A percentile compares a stretch with the other conserved stretches of the same genome.
Conservation (phyloP, 2,797 vertebrate genomes). For the Pipistrellus nathusii region DNA sequence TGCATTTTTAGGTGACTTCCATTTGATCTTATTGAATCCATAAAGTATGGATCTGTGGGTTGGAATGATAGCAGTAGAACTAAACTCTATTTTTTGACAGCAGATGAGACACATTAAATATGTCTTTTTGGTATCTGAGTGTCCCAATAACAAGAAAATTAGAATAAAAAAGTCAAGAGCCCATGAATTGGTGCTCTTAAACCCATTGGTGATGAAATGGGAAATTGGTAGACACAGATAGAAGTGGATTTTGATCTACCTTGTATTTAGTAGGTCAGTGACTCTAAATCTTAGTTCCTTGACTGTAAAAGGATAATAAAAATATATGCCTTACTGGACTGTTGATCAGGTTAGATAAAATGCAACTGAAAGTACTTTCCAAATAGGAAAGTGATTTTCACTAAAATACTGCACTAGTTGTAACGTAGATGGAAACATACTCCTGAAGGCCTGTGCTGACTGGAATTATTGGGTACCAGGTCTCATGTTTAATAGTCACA, state of each 20-base stretch:
- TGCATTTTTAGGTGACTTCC: slow-evolving; percentile 64
- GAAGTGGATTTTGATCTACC: not conserved
- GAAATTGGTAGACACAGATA: not conserved
- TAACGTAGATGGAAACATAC: not conserved
- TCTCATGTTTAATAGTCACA: not conserved
- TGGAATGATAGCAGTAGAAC: slow-evolving; percentile 43
- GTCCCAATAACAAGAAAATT: slow-evolving; percentile 56
- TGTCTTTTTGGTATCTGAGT: slow-evolving; percentile 6
- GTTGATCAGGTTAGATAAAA: slow-evolving; percentile 12
- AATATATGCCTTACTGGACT: not conserved
- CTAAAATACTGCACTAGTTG: not conserved
- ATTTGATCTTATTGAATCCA: slow-evolving; percentile 51
- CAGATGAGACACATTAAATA: slow-evolving; percentile 27
- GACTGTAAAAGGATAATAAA: not conserved
- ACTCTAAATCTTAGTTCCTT: not conserved
- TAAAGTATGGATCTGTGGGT: slow-evolving; percentile 73
- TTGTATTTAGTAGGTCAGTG: not conserved
- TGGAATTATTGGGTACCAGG: not conserved
- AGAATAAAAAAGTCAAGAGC: slow-evolving; percentile 38
- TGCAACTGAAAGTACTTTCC: not conserved
- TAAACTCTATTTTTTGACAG: slow-evolving; percentile 51
- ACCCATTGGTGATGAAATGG: not conserved
- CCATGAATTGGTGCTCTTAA: slow-evolving; percentile 5
- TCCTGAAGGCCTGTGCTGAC: not conserved
- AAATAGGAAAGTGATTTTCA: not conserved